Evolutionary conservation across 2,797 vertebrate genomes (phyloP).

Genomic region (Eutrigla gurnardus): DNA sequence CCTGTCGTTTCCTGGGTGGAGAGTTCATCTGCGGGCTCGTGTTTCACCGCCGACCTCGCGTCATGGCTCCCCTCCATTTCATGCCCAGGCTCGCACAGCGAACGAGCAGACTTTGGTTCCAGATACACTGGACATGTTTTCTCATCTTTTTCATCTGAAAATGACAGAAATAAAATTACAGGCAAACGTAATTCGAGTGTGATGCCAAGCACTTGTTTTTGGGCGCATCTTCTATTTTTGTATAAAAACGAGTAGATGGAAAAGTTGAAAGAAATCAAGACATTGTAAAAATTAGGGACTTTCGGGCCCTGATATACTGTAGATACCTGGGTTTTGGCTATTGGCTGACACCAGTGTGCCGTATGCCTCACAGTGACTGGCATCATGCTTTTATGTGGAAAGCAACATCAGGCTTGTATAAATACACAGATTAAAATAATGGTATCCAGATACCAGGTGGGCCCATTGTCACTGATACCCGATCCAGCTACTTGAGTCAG

Average conservation of each 20-base stretch:
- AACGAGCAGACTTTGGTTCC: conserved; percentile 14
- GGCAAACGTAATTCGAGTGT: neutral
- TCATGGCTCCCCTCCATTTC: conserved; percentile 17
- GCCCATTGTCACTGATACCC: too few relatives aligned
- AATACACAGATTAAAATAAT: too few relatives aligned
- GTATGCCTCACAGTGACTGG: too few relatives aligned
- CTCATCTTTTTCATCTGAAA: conserved; percentile 44
- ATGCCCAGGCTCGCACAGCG: neutral
- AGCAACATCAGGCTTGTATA: too few relatives aligned
- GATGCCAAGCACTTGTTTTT: too few relatives aligned
- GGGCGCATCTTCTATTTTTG: too few relatives aligned
- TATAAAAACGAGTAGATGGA: neutral
- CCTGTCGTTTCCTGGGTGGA: conserved; percentile 16
- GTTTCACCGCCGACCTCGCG: conserved; percentile 58
- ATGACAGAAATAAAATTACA: neutral
- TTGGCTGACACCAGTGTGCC: too few relatives aligned
- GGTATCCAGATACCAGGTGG: too few relatives aligned
- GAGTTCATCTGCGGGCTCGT: conserved; percentile 54
- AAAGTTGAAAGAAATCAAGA: neutral
- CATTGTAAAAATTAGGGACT: neutral
- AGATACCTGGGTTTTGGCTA: too few relatives aligned
- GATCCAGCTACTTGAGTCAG: too few relatives aligned
- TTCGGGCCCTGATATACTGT: too few relatives aligned
- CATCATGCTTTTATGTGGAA: too few relatives aligned
- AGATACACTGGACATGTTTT: neutral